A percentile compares a stretch with the other conserved stretches of the same genome.
Evolutionary conservation across 1,140 invertebrate genomes (phyloP).

Genomic region (Drosophila kohkoa): DNA sequence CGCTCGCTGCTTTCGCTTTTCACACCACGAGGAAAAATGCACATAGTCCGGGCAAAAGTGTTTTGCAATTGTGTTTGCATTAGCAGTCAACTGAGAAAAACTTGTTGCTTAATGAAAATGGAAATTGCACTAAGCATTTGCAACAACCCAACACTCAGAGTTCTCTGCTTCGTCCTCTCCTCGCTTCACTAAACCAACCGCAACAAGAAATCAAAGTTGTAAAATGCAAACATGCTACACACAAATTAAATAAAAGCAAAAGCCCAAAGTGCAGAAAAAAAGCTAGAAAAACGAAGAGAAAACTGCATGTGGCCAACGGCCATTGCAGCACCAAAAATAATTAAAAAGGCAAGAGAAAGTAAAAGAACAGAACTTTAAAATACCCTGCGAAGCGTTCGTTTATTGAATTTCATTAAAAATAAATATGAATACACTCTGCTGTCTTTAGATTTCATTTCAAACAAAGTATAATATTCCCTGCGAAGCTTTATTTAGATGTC

Average conservation of each 20-base stretch:
- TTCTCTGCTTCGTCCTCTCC: too few relatives aligned
- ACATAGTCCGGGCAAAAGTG: slow-evolving; percentile 34
- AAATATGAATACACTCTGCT: too few relatives aligned
- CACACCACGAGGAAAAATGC: background rate
- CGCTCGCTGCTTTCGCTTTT: slow-evolving; percentile 8
- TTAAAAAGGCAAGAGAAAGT: too few relatives aligned
- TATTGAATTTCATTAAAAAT: too few relatives aligned
- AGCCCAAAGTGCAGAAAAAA: slow-evolving; percentile 56
- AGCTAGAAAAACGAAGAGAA: slow-evolving; percentile 21
- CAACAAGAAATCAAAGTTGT: slow-evolving; percentile 70
- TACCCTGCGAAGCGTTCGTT: too few relatives aligned
- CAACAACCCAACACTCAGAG: slow-evolving; percentile 22
- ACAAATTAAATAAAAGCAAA: slow-evolving; percentile 75
- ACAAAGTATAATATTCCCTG: too few relatives aligned
- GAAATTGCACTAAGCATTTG: slow-evolving; percentile 51
- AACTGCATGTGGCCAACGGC: background rate
- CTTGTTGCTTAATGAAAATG: slow-evolving; percentile 75
- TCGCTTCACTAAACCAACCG: slow-evolving; percentile 31
- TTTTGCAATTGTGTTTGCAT: slow-evolving; percentile 69
- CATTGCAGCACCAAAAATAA: too few relatives aligned
- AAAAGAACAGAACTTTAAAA: too few relatives aligned
- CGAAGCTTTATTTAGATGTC: too few relatives aligned
- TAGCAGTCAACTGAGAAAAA: slow-evolving; percentile 51
- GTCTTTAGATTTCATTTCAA: too few relatives aligned
- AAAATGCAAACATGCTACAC: slow-evolving; percentile 70